Evolutionary conservation across 30 jellyfish, hydroid and myxozoan genomes (phyloP).

Genomic region (Sanderia malayensis): DNA sequence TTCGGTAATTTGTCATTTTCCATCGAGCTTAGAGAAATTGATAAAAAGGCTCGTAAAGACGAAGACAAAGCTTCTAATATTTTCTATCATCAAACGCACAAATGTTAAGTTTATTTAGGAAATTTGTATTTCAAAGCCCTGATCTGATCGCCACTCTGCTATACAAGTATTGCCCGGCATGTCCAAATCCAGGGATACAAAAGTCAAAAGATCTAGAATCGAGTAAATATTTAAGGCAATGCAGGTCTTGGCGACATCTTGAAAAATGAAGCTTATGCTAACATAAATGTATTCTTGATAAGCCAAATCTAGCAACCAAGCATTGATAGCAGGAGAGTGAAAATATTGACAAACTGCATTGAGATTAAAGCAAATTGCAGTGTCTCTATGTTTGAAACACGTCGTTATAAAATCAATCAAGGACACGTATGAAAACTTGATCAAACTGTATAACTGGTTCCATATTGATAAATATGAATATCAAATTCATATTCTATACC

Average conservation of each 20-base stretch:
- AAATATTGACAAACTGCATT: neutral
- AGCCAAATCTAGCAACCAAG: neutral
- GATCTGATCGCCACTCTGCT: too few relatives aligned
- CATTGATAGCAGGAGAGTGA: neutral
- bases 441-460: neutral
- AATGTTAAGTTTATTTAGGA: slow-evolving; percentile 3
- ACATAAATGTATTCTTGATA: neutral
- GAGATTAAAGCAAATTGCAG: neutral
- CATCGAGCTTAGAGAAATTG: neutral
- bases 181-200: neutral
- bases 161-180: too few relatives aligned
- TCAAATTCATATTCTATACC: neutral
- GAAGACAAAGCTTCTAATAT: slow-evolving; percentile 1
- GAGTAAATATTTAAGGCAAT: slow-evolving; percentile 51
- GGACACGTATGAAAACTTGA: neutral
- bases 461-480: neutral
- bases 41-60: neutral
- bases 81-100: slow-evolving; percentile 3
- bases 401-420: neutral
- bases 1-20: slow-evolving; percentile 9
- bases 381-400: neutral
- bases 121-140: slow-evolving; percentile 1
- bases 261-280: slow-evolving; percentile 29
- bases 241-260: slow-evolving; percentile 47
- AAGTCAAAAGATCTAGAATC: slow-evolving; percentile 14